phyloP scores from a whole-genome alignment of 1,140 invertebrate species.

The Lanistes nyassanus region DNA sequence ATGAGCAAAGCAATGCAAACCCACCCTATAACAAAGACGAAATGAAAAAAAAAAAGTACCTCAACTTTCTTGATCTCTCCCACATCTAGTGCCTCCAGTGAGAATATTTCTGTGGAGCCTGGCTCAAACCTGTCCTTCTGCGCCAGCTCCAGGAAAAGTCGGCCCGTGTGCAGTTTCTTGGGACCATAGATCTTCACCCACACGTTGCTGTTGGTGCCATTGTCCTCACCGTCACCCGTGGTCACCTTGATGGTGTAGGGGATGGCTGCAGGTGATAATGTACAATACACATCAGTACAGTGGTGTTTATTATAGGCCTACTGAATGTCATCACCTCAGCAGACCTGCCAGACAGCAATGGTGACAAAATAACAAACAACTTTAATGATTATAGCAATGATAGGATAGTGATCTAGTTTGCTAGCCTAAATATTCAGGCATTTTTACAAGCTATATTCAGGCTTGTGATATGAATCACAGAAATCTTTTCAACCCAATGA shows the following conservation, averaged over 20 bases:
- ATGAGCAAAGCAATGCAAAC: neutral
- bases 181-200: conserved; percentile 61
- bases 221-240: conserved; percentile 64
- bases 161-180: conserved; percentile 56
- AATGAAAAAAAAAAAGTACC: conserved; percentile 38
- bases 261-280: conserved; percentile 54
- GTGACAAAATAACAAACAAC: no score
- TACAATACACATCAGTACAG: no score
- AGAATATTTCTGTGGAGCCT: conserved; percentile 62
- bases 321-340: no score
- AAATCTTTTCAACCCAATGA: no score
- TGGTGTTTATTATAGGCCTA: no score
- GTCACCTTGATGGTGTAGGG: conserved; percentile 63
- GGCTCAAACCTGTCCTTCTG: conserved; percentile 61
- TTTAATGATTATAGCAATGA: no score
- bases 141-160: conserved; percentile 58
- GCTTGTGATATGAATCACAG: no score
- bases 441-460: no score
- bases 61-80: conserved; percentile 64
- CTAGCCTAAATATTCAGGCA: no score
- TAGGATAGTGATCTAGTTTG: no score
- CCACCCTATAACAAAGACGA: neutral
- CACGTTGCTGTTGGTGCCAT: conserved; percentile 62
- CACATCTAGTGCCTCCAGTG: conserved; percentile 63
- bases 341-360: no score